Evolutionary conservation across 2,113 vertebrate species (phyloP).

Genomic region (Spermophilus dauricus): DNA sequence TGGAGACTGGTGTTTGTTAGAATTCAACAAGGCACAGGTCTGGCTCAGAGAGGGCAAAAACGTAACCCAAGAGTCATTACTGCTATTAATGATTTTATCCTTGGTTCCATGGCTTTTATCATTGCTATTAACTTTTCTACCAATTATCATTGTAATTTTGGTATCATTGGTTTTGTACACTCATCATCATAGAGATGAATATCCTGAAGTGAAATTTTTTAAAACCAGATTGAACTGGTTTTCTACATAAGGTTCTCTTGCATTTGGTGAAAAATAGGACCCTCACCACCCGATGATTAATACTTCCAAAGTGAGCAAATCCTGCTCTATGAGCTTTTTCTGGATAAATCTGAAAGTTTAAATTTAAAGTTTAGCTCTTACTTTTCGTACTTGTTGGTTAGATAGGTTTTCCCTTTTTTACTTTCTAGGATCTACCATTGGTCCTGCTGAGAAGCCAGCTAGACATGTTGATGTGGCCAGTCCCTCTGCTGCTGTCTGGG

Average conservation of each 20-base stretch:
- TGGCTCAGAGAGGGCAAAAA: background rate
- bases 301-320: background rate
- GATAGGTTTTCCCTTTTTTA: background rate
- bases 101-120: background rate
- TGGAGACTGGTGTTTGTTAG: background rate
- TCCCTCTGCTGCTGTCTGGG: background rate
- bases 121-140: background rate
- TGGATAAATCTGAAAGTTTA: background rate
- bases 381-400: background rate
- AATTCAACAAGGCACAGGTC: background rate
- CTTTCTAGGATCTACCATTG: background rate
- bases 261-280: fast-evolving
- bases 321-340: background rate
- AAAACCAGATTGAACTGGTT: background rate
- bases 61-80: background rate
- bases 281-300: fast-evolving
- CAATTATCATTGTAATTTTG: background rate
- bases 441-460: background rate
- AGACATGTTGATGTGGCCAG: too few relatives aligned
- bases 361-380: background rate
- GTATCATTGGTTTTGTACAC: background rate
- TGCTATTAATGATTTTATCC: background rate
- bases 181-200: background rate
- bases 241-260: background rate
- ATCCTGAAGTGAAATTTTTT: background rate